Conservation (phyloP, 1,140 invertebrate species). For the Pseudomyrmex sp. region DNA sequence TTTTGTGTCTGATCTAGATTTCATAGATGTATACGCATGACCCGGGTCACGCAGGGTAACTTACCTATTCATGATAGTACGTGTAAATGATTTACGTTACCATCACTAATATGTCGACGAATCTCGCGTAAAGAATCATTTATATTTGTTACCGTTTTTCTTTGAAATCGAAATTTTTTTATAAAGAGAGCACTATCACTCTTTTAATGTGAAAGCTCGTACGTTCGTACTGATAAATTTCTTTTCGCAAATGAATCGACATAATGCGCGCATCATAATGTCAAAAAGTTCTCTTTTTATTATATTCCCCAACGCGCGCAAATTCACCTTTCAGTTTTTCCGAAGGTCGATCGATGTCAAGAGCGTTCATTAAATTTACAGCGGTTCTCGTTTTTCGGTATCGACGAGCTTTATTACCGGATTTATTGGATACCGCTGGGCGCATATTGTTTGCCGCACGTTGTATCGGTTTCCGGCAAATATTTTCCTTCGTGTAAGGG, state of each 20-base stretch:
- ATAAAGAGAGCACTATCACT: no score
- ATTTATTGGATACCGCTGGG: slow-evolving; percentile 58
- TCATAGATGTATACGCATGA: slow-evolving; percentile 73
- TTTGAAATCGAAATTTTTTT: neutral
- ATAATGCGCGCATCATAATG: neutral
- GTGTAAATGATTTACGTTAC: slow-evolving; percentile 55
- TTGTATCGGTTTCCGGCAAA: slow-evolving; percentile 62
- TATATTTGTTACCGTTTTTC: neutral
- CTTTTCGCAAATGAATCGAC: neutral
- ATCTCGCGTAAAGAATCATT: slow-evolving; percentile 7
- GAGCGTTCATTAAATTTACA: slow-evolving; percentile 61
- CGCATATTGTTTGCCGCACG: slow-evolving; percentile 60
- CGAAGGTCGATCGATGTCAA: slow-evolving; percentile 55
- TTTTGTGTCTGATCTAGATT: slow-evolving; percentile 58
- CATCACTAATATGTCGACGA: neutral
- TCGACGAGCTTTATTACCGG: slow-evolving; percentile 57
- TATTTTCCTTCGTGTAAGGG: slow-evolving; percentile 65
- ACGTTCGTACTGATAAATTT: neutral
- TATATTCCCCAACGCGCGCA: slow-evolving; percentile 1
- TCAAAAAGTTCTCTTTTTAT: slow-evolving; percentile 17
- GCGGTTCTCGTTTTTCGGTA: slow-evolving; percentile 52
- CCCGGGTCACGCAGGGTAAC: slow-evolving; percentile 84
- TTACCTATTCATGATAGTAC: slow-evolving; percentile 67
- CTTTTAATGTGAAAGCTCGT: neutral
- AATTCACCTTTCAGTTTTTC: slow-evolving; percentile 28